Evolutionary conservation across 2,113 vertebrate genomes (phyloP).

Genomic region (Lampris incognitus): DNA sequence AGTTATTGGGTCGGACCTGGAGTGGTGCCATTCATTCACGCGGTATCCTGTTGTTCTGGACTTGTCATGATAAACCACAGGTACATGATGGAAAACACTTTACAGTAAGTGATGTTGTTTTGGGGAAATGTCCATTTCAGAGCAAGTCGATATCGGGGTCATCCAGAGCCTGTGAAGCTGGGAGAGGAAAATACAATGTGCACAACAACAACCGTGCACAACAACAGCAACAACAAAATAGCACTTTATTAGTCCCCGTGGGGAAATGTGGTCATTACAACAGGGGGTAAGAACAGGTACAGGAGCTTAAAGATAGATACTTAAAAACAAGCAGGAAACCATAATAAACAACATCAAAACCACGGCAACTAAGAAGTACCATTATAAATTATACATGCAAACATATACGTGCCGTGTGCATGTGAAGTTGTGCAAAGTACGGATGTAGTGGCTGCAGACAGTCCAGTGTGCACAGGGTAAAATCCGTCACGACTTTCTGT

Average conservation of each 20-base stretch:
- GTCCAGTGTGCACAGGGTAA: no score
- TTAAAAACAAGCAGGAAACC: no score
- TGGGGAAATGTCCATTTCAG: constrained; percentile 49
- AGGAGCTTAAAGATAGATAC: no score
- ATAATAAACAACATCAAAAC: no score
- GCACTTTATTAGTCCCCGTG: constrained; percentile 6
- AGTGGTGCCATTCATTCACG: constrained; percentile 64
- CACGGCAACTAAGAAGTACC: no score
- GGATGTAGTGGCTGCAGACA: no score
- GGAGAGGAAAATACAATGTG: constrained; percentile 42
- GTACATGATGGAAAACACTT: constrained; percentile 70
- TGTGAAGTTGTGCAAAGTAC: no score
- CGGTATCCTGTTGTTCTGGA: constrained; percentile 73
- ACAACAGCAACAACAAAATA: constrained; percentile 32
- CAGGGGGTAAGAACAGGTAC: constrained; percentile 2
- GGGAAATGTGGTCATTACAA: neutral
- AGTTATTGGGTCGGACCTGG: constrained; percentile 16
- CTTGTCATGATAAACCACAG: constrained; percentile 62
- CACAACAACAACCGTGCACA: constrained; percentile 42
- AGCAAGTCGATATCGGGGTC: constrained; percentile 46
- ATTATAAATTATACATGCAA: no score
- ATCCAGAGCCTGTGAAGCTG: constrained; percentile 17
- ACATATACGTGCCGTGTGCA: no score
- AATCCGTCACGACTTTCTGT: no score
- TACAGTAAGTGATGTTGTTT: constrained; percentile 50